Base-by-base conservation (phyloP, 2,113 vertebrate species). In the Phocoena phocoena region DNA sequence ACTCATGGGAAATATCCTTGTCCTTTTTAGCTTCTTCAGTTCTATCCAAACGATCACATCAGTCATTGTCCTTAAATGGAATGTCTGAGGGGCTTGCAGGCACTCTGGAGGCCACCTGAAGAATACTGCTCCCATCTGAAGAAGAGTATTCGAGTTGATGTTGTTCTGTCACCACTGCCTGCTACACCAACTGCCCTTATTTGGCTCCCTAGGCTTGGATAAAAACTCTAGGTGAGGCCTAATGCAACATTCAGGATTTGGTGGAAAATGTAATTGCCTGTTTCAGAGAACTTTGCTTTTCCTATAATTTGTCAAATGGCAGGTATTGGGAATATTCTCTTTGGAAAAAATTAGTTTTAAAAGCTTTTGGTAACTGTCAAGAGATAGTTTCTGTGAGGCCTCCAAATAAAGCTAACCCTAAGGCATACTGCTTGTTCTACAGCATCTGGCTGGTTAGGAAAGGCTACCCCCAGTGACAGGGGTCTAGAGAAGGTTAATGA, bases 301-400 rank as follows among this genome's bases (percentile, higher is more conserved):
- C 73, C n/a, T 87, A 20, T 74, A 79, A 67, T 93, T 88, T 93
- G 58, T 91, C 76, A 93, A 96, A 90, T 82, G 28, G 47, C 50
- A 38, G 41, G 6, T 90, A 82, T 41, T 95, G 10, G 33, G 13
- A 33, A 73, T 87, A 85, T 81, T 65, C 14, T 90, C 10, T 60
- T 65, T 50, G 14, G 15, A 38, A 38, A 76, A 90, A 90, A 67
- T 10, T 70, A 36, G 18, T 28, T 93, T 90, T 38, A 87, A 95
- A 95, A 93, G 31, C 31, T 76, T 87, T 55, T 47, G 63, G n/a
- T 63, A 79, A 93, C 63, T 88, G 50, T 26, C 47, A 84, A 95
- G 33, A 73, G 21, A 88, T 23, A 41, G 44, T 88, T 95, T 95
- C 31, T 73, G 18, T 65, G 55, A 90, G 21, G 26, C 18, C 17